Evolutionary conservation across 2,797 vertebrate species (phyloP).

Genomic region (Protosalanx chinensis): DNA sequence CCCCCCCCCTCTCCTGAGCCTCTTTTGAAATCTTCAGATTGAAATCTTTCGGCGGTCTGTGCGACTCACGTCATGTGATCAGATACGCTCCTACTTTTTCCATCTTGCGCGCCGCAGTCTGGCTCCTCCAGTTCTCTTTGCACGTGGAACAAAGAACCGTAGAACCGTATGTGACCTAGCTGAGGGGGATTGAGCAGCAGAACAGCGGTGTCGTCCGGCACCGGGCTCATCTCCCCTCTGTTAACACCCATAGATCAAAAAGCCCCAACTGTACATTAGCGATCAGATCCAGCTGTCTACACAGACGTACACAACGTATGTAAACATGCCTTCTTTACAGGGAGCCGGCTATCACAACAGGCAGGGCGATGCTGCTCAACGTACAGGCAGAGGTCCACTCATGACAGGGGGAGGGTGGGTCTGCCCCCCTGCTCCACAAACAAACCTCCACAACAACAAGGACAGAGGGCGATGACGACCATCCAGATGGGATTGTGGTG

Average conservation of each 20-base stretch:
- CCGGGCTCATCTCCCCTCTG: not conserved
- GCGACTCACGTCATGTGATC: not conserved
- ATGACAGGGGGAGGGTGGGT: constrained; percentile 31
- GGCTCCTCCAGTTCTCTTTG: not conserved
- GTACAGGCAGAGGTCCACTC: constrained; percentile 16
- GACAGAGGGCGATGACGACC: constrained; percentile 10
- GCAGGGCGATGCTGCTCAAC: constrained; percentile 42
- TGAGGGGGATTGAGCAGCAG: not conserved
- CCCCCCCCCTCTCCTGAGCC: constrained; percentile 10
- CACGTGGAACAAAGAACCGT: too few relatives aligned
- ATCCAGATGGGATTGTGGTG: constrained; percentile 8
- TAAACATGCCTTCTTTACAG: constrained; percentile 44
- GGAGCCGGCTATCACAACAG: constrained; percentile 37
- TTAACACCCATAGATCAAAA: constrained; percentile 26
- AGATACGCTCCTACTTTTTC: not conserved
- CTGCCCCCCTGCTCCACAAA: constrained; percentile 17
- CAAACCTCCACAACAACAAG: constrained; percentile 21
- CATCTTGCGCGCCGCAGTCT: not conserved
- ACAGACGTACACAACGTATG: constrained; percentile 48
- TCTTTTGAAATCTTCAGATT: constrained; percentile 39
- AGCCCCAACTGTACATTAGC: constrained; percentile 15
- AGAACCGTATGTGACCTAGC: not conserved
- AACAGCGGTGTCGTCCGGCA: not conserved
- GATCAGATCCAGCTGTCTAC: constrained; percentile 63
- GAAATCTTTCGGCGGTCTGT: not conserved